phyloP scores from a whole-genome alignment of 1,140 invertebrate species.

The Orchestia grillus region DNA sequence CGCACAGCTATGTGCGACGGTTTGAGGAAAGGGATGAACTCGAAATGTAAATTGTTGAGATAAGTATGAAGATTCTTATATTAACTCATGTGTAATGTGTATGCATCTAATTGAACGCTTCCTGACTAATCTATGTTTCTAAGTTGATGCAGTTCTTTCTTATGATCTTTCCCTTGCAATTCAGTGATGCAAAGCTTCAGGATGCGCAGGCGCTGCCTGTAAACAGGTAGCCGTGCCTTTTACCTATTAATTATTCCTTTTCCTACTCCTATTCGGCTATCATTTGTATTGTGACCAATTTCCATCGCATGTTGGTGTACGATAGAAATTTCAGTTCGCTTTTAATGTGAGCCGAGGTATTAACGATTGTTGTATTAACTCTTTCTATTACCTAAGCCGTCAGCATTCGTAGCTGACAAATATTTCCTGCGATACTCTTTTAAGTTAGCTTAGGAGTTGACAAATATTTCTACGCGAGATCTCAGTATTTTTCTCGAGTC shows the following conservation, averaged over 20 bases:
- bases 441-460: no score
- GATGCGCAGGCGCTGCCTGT: slow-evolving; percentile 35
- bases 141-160: neutral
- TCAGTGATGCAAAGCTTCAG: slow-evolving; percentile 52
- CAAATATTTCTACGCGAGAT: no score
- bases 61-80: no score
- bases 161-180: neutral
- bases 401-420: no score
- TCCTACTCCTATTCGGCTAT: neutral
- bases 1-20: no score
- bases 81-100: neutral
- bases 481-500: no score
- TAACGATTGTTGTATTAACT: no score
- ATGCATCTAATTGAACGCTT: neutral
- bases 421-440: no score
- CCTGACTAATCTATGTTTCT: neutral
- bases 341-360: neutral
- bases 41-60: no score
- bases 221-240: slow-evolving; percentile 22
- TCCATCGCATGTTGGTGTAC: neutral
- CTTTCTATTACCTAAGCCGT: no score
- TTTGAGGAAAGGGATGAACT: no score
- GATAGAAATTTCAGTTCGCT: neutral
- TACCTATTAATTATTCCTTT: neutral
- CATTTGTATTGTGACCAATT: neutral